phyloP scores from a whole-genome alignment of 2,888 invertebrate species.

The Syrphus vitripennis region DNA sequence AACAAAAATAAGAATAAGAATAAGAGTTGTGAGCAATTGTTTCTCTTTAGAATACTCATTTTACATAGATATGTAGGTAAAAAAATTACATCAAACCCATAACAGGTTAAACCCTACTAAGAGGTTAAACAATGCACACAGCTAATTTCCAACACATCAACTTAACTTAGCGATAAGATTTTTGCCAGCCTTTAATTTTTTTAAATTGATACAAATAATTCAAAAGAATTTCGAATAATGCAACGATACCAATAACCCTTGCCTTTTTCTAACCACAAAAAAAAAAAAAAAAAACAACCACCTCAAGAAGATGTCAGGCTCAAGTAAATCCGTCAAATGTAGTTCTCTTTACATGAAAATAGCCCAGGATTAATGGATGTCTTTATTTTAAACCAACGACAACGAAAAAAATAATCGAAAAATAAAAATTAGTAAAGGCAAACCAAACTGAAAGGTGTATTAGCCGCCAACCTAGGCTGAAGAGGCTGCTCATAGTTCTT shows the following conservation, averaged over 20 bases:
- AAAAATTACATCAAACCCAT: too few species aligned
- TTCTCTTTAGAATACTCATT: too few species aligned
- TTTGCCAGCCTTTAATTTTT: not conserved
- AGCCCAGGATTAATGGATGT: constrained; percentile 57
- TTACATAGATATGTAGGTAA: too few species aligned
- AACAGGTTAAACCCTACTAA: not conserved
- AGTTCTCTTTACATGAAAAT: constrained; percentile 25
- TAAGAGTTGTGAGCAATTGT: too few species aligned
- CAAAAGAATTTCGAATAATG: not conserved
- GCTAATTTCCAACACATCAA: not conserved
- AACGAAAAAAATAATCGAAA: constrained; percentile 14
- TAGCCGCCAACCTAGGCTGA: constrained; percentile 36
- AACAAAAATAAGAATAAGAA: too few species aligned
- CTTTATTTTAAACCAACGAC: constrained; percentile 7
- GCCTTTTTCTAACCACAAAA: not conserved
- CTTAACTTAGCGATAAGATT: constrained; percentile 36
- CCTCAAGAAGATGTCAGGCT: constrained; percentile 23
- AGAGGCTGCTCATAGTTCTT: not conserved
- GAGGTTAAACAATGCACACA: not conserved
- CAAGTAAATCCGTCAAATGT: constrained; percentile 64
- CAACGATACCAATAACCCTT: constrained; percentile 49
- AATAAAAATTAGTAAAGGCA: constrained; percentile 48
- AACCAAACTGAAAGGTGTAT: constrained; percentile 43
- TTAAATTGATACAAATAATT: constrained; percentile 53
- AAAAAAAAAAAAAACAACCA: constrained; percentile 9